Conservation (phyloP, 2,888 invertebrate species). For the Euphydryas editha region DNA sequence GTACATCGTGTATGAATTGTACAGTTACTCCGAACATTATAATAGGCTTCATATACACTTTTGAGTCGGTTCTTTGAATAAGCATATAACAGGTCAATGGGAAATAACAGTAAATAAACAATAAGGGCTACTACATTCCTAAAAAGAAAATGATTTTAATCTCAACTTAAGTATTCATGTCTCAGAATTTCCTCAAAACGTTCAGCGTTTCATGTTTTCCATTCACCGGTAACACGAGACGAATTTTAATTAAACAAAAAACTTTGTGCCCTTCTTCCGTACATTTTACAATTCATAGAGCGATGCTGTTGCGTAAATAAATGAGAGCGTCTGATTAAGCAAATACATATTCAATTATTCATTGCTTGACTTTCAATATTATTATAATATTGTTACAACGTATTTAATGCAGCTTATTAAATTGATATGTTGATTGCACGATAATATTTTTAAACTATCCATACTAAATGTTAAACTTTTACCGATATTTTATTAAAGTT, state of each 20-base stretch:
- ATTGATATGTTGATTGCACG: not conserved
- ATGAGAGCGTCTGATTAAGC: constrained; percentile 27
- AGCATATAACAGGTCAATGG: not conserved
- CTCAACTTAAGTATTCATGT: constrained; percentile 7
- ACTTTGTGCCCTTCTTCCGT: constrained; percentile 5
- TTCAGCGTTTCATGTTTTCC: constrained; percentile 6
- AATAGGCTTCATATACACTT: not conserved
- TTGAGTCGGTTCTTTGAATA: not conserved
- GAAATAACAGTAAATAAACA: constrained; percentile 5
- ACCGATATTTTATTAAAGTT: no score
- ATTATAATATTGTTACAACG: not conserved
- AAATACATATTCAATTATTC: constrained; percentile 30
- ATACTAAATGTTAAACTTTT: no score
- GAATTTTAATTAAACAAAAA: constrained; percentile 3
- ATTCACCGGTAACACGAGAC: not conserved
- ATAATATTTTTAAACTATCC: not conserved
- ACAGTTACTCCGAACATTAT: no score
- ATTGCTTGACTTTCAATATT: constrained; percentile 25
- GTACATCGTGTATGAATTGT: no score
- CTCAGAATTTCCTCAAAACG: constrained; percentile 1
- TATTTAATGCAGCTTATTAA: not conserved
- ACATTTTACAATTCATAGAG: constrained; percentile 17
- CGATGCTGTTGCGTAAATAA: constrained; percentile 35
- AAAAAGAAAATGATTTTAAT: constrained; percentile 10
- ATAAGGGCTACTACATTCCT: constrained; percentile 2